These are phyloP conservation scores for Xiphophorus birchmanni DNA, from an alignment of 2,797 vertebrate genomes.

Conservation along the genomic window DNA sequence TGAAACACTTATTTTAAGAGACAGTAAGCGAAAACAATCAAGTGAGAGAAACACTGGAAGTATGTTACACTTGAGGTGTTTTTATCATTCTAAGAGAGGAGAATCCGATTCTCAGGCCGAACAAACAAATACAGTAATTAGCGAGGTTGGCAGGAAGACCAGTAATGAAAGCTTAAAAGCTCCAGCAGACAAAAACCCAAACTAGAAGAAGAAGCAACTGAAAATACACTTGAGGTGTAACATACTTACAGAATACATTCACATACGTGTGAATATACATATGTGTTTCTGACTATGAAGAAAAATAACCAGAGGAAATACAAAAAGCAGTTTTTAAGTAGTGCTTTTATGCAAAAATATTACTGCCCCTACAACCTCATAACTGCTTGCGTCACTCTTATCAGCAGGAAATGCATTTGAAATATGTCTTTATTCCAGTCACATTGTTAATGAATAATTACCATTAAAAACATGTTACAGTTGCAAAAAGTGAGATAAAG, in stretches of 20 bases:
- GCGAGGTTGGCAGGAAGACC: slow-evolving; percentile 76
- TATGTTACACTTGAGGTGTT: not conserved
- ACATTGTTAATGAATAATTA: not conserved
- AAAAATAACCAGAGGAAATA: not conserved
- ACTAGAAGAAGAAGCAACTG: slow-evolving; percentile 76
- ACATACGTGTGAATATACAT: no score
- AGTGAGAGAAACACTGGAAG: not conserved
- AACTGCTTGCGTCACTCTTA: not conserved
- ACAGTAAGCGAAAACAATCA: not conserved
- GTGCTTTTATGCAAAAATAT: not conserved
- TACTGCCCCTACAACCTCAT: not conserved
- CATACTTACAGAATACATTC: no score
- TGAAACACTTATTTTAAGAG: not conserved
- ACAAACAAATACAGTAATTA: slow-evolving; percentile 78
- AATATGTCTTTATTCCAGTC: not conserved
- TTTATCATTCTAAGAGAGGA: slow-evolving; percentile 61
- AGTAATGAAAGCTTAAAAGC: slow-evolving; percentile 72
- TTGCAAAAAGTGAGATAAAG: not conserved
- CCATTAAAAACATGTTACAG: not conserved
- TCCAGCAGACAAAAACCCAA: slow-evolving; percentile 82
- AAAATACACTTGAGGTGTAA: slow-evolving; percentile 41
- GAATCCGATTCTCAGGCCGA: slow-evolving; percentile 70
- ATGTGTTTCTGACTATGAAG: not conserved
- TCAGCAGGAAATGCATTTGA: not conserved
- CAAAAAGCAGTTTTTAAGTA: not conserved